Evolutionary conservation across 2,888 invertebrate genomes (phyloP), one percentile per base, ranked within the genome.

Genomic region (Furcula furcula): DNA sequence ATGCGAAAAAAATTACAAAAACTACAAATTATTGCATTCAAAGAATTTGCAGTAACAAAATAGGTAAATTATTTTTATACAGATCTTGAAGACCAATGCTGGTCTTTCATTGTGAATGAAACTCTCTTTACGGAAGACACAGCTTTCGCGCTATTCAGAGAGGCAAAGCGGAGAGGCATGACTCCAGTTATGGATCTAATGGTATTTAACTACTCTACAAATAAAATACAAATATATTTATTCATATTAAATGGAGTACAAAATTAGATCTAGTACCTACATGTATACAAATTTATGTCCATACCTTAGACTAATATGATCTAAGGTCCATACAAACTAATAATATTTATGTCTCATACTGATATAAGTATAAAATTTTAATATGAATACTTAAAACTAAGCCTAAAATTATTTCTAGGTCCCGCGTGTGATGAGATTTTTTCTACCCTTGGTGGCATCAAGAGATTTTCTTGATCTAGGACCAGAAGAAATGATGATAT

Each of bases 11-110:
- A n/a, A n/a, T n/a, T n/a, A n/a, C n/a, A n/a, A n/a, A n/a, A n/a
- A n/a, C n/a, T n/a, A n/a, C n/a, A n/a, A n/a, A n/a, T n/a, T n/a
- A n/a, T n/a, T n/a, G n/a, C n/a, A n/a, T n/a, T n/a, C n/a, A n/a
- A 5, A 7, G 21, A 21, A 21, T 21, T 5, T n/a, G 7, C 7
- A n/a, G 7, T 4, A n/a, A 9, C 7, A 21, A 21, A 21, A 9
- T 25, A n/a, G n/a, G 3, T n/a, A 13, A 13, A 25, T 14, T 7
- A 7, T 21, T 10, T 21, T 20, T 2, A 21, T 21, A 57, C 68
- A 93, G 94, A 93, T 76, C 78, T 95, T 37, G 92, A 94, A 52
- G 92, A 93, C 41, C 95, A 95, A 59, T 94, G 94, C 71, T 94
- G 94, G 93, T 90, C 93, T 0, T 94, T 95, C 54, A 91, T 95